Conservation (phyloP, 2,888 invertebrate species). For the Parnassius smintheus region DNA sequence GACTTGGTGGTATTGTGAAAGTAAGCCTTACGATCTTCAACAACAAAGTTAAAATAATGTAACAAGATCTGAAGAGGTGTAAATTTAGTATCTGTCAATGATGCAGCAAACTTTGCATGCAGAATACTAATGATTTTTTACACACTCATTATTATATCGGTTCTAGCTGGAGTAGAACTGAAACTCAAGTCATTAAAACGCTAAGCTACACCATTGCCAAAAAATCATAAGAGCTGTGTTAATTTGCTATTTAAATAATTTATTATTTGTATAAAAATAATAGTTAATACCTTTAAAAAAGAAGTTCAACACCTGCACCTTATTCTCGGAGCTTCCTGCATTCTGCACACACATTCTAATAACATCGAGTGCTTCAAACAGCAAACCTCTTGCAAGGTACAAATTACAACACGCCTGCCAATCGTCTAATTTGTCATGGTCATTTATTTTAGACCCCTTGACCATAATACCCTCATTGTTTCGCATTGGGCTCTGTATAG, state of each 20-base stretch:
- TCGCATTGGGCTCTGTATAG: slow-evolving; percentile 72
- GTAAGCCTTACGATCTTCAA: too few species aligned
- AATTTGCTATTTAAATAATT: too few species aligned
- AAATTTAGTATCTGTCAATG: too few species aligned
- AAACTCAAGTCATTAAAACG: neutral
- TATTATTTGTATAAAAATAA: neutral
- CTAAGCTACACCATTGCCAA: neutral
- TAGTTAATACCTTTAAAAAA: slow-evolving; percentile 81
- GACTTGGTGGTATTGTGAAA: too few species aligned
- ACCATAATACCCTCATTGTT: slow-evolving; percentile 38
- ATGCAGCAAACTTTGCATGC: too few species aligned
- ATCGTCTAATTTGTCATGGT: slow-evolving; percentile 68
- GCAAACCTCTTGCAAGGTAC: slow-evolving; percentile 82
- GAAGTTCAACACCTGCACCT: slow-evolving; percentile 77
- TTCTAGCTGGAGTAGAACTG: neutral
- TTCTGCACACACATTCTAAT: slow-evolving; percentile 79
- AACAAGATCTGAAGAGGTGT: too few species aligned
- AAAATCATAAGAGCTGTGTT: neutral
- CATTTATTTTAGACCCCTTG: slow-evolving; percentile 40
- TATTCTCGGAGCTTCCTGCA: slow-evolving; percentile 51
- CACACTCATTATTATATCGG: too few species aligned
- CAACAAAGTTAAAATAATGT: too few species aligned
- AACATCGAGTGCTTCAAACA: slow-evolving; percentile 85
- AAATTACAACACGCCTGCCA: slow-evolving; percentile 81
- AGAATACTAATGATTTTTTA: too few species aligned